These are phyloP conservation scores for Blastobasis lacticolella DNA, from an alignment of 2,888 invertebrate species.

Conservation along the genomic window DNA sequence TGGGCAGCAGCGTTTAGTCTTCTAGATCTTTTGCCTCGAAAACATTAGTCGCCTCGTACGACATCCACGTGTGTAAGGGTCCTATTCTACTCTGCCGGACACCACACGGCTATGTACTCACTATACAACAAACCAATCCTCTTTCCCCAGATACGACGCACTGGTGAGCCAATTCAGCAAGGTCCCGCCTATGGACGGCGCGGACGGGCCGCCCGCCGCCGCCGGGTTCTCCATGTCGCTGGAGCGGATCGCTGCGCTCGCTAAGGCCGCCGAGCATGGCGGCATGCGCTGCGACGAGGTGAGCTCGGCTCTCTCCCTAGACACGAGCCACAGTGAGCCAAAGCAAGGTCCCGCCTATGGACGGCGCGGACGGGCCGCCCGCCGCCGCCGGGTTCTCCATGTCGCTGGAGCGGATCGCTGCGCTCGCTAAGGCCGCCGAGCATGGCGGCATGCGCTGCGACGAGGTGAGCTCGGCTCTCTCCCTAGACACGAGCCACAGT, in stretches of 20 bases:
- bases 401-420: constrained; percentile 83
- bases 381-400: constrained; percentile 88
- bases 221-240: constrained; percentile 90
- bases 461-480: no score
- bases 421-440: constrained; percentile 23
- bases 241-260: constrained; percentile 79
- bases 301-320: constrained; percentile 27
- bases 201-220: constrained; percentile 59
- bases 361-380: constrained; percentile 38
- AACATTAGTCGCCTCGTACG: no score
- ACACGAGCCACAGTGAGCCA: constrained; percentile 85
- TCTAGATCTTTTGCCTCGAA: no score
- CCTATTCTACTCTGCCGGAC: no score
- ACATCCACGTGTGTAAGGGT: no score
- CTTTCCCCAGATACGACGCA: constrained; percentile 78
- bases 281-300: no score
- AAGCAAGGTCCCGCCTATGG: constrained; percentile 66
- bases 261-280: no score
- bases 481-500: constrained; percentile 83
- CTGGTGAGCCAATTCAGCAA: constrained; percentile 83
- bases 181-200: constrained; percentile 45
- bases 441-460: no score
- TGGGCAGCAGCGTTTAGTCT: no score
- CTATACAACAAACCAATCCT: no score
- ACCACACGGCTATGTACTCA: no score